These are phyloP conservation scores for Strigamia crassipes DNA, from an alignment of 2,888 invertebrate genomes.

Conservation along the genomic window DNA sequence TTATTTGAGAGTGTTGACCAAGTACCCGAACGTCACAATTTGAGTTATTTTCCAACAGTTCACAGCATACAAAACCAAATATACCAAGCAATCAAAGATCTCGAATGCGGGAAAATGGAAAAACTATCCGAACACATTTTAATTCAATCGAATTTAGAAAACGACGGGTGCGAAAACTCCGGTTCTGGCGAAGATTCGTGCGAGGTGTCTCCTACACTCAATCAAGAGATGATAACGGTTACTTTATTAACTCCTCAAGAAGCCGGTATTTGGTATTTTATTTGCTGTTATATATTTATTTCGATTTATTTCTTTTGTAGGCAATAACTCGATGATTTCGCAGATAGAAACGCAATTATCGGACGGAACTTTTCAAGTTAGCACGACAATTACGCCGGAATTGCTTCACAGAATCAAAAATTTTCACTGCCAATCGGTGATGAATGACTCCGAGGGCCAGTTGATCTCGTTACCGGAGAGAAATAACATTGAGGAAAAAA, in stretches of 20 bases:
- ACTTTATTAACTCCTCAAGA: conserved; percentile 57
- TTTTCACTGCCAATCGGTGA: not conserved
- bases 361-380: conserved; percentile 58
- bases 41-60: conserved; percentile 58
- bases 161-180: not conserved
- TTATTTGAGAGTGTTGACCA: conserved; percentile 51
- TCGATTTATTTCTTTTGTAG: conserved; percentile 52
- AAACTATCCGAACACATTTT: not conserved
- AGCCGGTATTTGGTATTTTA: conserved; percentile 53
- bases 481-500: not conserved
- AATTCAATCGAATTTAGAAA: not conserved
- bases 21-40: conserved; percentile 56
- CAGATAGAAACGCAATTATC: conserved; percentile 58
- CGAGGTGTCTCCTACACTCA: conserved; percentile 51
- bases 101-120: conserved; percentile 55
- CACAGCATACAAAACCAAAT: conserved; percentile 60
- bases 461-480: not conserved
- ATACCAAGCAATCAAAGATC: conserved; percentile 58
- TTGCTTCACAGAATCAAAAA: conserved; percentile 52
- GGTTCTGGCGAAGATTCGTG: not conserved
- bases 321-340: conserved; percentile 58
- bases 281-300: not conserved
- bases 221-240: conserved; percentile 58
- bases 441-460: not conserved
- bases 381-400: conserved; percentile 56